Evolutionary conservation across 2,113 vertebrate species (phyloP).

Genomic region (Chaetodon trifascialis): DNA sequence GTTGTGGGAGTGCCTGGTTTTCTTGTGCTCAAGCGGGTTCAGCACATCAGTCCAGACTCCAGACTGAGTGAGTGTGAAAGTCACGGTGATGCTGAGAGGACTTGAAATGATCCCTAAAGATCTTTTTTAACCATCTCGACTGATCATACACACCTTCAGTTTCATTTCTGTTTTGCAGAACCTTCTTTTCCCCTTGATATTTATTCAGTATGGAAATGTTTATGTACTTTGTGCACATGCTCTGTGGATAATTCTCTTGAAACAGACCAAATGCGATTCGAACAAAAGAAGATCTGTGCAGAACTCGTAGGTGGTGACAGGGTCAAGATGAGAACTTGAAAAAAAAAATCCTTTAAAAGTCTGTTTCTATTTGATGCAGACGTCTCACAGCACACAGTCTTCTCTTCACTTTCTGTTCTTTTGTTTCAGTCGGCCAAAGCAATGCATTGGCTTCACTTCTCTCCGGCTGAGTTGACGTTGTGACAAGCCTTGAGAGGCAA

Average conservation of each 20-base stretch:
- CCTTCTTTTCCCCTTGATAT: not conserved
- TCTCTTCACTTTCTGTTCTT: slow-evolving; percentile 31
- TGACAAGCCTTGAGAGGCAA: slow-evolving; percentile 80
- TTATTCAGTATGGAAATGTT: not conserved
- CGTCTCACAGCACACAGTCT: slow-evolving; percentile 16
- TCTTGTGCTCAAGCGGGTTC: not conserved
- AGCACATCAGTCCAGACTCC: slow-evolving; percentile 10
- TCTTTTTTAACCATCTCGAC: slow-evolving; percentile 32
- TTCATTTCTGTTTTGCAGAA: not conserved
- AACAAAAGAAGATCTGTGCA: not conserved
- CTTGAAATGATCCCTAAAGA: slow-evolving; percentile 26
- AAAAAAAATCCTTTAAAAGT: not conserved
- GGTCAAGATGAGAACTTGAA: slow-evolving; percentile 3
- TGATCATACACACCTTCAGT: slow-evolving; percentile 18
- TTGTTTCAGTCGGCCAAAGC: slow-evolving; percentile 34
- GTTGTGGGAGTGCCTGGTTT: not conserved
- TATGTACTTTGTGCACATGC: not conserved
- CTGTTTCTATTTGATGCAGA: slow-evolving; percentile 34
- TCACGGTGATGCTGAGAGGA: slow-evolving; percentile 44
- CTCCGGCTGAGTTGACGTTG: slow-evolving; percentile 59
- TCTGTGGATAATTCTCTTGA: not conserved
- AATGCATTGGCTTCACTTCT: slow-evolving; percentile 56
- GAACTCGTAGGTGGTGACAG: not conserved
- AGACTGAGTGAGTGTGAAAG: slow-evolving; percentile 38
- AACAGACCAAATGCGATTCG: not conserved